Percentiles rank a stretch among this genome's conserved stretches.
phyloP scores from a whole-genome alignment of 2,797 vertebrate genomes.

The Rhabdomys pumilio region DNA sequence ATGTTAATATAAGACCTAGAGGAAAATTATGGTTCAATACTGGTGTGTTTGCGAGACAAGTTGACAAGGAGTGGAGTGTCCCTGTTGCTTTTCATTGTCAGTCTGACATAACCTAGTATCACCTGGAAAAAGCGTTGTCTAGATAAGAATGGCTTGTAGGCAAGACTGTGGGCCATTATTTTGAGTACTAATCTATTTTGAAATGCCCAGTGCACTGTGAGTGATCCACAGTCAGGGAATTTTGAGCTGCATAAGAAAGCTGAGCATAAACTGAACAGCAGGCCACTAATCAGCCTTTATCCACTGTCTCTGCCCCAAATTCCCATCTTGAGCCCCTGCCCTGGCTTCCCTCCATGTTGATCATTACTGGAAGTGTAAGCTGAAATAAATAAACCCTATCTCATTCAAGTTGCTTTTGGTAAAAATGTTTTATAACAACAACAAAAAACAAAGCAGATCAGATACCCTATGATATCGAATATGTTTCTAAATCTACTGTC shows the following conservation, averaged over 20 bases:
- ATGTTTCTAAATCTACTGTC: neutral
- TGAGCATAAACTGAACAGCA: neutral
- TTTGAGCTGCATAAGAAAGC: neutral
- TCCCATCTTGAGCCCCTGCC: no score
- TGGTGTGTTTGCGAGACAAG: neutral
- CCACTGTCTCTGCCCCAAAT: neutral
- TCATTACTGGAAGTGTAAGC: neutral
- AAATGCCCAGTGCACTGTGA: neutral
- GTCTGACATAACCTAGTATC: neutral
- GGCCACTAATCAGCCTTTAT: neutral
- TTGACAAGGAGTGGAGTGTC: neutral
- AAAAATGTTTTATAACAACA: no score
- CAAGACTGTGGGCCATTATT: neutral
- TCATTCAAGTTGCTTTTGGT: neutral
- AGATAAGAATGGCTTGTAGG: neutral
- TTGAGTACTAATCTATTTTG: neutral
- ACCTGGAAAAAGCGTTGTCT: neutral
- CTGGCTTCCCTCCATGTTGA: neutral
- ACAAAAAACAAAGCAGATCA: neutral
- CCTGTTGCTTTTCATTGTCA: neutral
- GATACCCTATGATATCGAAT: neutral
- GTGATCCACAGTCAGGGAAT: neutral
- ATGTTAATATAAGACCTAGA: neutral
- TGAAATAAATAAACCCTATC: neutral
- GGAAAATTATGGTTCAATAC: neutral